Base-by-base conservation (phyloP, 2,113 vertebrate genomes). In the Sander vitreus region DNA sequence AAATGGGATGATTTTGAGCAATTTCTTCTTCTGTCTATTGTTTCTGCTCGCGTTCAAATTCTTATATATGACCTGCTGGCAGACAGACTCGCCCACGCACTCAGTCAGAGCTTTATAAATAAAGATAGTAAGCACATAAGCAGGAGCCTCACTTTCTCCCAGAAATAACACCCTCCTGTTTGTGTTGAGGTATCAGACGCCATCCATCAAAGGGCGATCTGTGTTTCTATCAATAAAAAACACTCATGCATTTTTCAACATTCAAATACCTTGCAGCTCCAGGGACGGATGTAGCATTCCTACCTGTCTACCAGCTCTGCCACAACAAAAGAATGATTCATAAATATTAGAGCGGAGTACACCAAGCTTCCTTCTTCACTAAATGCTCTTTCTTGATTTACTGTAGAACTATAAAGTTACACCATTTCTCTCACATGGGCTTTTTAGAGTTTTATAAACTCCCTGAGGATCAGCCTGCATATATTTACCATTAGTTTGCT, bases 191-290 rank as follows among this genome's bases (percentile, higher is more conserved):
- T 86, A 81, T 93, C 84, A 87, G 75, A 85, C 68, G 69, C 80
- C 85, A 91, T 91, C 90, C 74, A 92, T 94, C 93, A 93, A 90
- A 92, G 71, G 78, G 4, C 50, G 58, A 88, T 92, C 80, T 82
- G 88, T 87, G 85, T 86, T 91, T 86, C 89, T 91, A 92, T 94
- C 89, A 91, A 87, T 93, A 91, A 92, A 43, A 93, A 85, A 67
- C 63, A 1, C 88, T 95, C 92, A 93, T 95, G 91, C 87, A 94
- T 94, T 93, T 95, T 95, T 95, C 92, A 95, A 78, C 91, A 93
- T 92, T 94, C 91, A 94, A 91, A 94, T 92, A 92, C 83, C 85
- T 93, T 69, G 81, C 76, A 88, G 89, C 89, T 90, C 81, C 74
- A 66, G 87, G 89, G 82, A 90, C 69, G 75, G 83, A 92, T 90